Percentiles rank a stretch among this genome's conserved stretches.
Evolutionary conservation across 2,113 vertebrate genomes (phyloP).

Genomic region (Apus apus): DNA sequence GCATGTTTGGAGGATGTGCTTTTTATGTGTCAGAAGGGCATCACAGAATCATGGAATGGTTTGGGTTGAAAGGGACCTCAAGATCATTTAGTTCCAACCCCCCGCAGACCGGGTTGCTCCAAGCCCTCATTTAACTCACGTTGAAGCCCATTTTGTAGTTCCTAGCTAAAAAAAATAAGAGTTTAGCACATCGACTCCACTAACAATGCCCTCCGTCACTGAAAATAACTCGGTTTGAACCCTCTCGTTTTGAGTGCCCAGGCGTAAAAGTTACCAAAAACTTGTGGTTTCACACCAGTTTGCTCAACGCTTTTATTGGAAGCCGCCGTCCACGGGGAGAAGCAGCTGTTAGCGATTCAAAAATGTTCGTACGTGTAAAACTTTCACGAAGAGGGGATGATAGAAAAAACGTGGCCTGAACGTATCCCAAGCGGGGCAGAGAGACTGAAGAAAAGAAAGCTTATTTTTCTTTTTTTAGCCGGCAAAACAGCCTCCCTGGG

Average conservation of each 20-base stretch:
- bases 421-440: accelerated
- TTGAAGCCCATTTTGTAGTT: background rate
- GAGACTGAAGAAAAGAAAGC: background rate
- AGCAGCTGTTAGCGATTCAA: accelerated
- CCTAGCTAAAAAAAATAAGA: background rate
- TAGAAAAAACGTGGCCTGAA: background rate
- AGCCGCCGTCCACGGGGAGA: background rate
- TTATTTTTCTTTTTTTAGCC: background rate
- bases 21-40: background rate
- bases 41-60: no score
- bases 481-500: accelerated
- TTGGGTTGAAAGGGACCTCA: no score
- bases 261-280: background rate
- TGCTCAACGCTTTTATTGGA: background rate
- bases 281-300: accelerated
- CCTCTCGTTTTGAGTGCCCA: accelerated
- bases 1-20: background rate
- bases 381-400: accelerated
- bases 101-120: no score
- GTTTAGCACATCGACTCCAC: background rate
- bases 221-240: accelerated
- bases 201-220: background rate
- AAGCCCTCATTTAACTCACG: background rate
- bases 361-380: accelerated
- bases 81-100: no score